A percentile compares a stretch with the other conserved stretches of the same genome.
Conservation (phyloP, 92 coral and sea anemone genomes). For the Epizoanthus stellaris region DNA sequence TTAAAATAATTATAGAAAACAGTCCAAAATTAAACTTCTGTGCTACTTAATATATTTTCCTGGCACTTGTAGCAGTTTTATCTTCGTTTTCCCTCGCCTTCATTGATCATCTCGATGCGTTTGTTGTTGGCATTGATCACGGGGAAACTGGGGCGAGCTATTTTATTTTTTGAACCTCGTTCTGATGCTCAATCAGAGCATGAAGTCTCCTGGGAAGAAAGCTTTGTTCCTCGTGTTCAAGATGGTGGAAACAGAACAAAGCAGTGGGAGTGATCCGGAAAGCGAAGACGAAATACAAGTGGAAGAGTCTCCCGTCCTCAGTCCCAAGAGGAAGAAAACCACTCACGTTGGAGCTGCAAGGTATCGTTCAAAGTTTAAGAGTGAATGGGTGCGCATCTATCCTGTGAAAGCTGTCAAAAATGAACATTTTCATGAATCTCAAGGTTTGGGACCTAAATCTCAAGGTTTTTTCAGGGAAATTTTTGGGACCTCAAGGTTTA, state of each 20-base stretch:
- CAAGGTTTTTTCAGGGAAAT: constrained; percentile 1
- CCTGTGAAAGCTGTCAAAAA: constrained; percentile 15
- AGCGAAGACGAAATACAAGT: constrained; percentile 27
- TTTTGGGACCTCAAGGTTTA: background rate
- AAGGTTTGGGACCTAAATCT: background rate
- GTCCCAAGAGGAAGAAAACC: constrained; percentile 43
- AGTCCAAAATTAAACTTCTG: constrained; percentile 5
- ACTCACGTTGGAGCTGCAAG: constrained; percentile 40
- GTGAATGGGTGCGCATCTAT: constrained; percentile 12
- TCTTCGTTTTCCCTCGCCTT: constrained; percentile 3
- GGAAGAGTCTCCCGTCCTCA: constrained; percentile 49
- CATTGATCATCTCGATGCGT: background rate
- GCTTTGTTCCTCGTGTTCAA: constrained; percentile 23
- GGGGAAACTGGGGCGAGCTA: constrained; percentile 11
- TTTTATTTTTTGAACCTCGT: constrained; percentile 30
- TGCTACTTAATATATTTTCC: background rate
- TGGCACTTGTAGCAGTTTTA: constrained; percentile 8
- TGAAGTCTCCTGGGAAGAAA: constrained; percentile 19
- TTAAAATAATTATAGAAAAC: constrained; percentile 2
- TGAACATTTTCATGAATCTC: constrained; percentile 4
- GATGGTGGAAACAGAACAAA: constrained; percentile 17
- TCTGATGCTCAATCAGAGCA: constrained; percentile 25
- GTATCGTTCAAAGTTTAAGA: constrained; percentile 26
- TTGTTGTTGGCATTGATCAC: constrained; percentile 6
- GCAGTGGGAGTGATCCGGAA: constrained; percentile 34